These are phyloP conservation scores for Strix occidentalis DNA, from an alignment of 2,797 vertebrate genomes.

Conservation along the genomic window DNA sequence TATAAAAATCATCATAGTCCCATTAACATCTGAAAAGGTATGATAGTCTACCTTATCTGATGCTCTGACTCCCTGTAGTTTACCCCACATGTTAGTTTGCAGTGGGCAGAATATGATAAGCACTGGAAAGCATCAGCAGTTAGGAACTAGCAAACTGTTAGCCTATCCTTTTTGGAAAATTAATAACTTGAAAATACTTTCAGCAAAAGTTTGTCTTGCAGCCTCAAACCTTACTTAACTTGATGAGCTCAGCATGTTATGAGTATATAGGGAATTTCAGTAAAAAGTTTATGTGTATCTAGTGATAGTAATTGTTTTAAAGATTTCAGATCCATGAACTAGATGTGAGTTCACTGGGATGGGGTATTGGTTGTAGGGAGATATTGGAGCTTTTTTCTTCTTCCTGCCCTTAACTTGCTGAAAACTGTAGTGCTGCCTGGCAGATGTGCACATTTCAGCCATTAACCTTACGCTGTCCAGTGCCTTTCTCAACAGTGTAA, in stretches of 20 bases:
- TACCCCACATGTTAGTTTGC: rapidly evolving
- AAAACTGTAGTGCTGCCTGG: not conserved
- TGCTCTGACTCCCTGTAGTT: not conserved
- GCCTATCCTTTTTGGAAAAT: not conserved
- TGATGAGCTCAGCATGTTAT: not conserved
- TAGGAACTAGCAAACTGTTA: not conserved
- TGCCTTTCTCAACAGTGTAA: not conserved
- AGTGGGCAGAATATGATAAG: not conserved
- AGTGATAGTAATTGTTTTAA: not conserved
- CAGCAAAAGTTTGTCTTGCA: not conserved
- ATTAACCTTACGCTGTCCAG: not conserved
- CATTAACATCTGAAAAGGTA: not conserved
- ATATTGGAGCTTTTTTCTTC: not conserved
- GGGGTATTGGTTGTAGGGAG: not conserved
- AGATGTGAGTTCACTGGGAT: not conserved
- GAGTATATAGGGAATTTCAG: not conserved
- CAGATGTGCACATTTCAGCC: not conserved
- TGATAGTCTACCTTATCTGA: not conserved
- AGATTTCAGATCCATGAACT: not conserved
- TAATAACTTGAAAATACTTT: not conserved
- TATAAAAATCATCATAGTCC: not conserved
- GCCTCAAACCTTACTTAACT: not conserved
- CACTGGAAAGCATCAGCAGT: not conserved
- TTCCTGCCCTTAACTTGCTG: not conserved
- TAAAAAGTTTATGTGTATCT: rapidly evolving